Conservation (phyloP, 2,113 vertebrate genomes). For the Pteruthius melanotis region DNA sequence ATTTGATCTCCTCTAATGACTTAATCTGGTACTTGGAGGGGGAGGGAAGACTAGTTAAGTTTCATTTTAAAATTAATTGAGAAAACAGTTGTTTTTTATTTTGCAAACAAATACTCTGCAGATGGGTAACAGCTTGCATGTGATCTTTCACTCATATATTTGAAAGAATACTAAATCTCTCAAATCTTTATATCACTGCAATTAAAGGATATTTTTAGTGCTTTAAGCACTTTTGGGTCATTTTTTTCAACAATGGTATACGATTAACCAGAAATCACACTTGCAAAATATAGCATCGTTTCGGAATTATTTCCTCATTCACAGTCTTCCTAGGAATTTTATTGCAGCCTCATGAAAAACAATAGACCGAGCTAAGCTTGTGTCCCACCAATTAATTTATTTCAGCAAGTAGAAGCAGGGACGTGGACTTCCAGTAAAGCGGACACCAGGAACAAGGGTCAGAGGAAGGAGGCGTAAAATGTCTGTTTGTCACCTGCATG, state of each 20-base stretch:
- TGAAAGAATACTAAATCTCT: background rate
- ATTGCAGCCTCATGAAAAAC: background rate
- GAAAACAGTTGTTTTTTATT: background rate
- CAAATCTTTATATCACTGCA: background rate
- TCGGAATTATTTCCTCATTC: background rate
- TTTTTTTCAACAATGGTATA: background rate
- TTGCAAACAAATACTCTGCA: background rate
- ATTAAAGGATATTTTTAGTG: background rate
- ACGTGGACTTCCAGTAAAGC: background rate
- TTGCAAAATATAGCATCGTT: background rate
- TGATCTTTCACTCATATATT: background rate
- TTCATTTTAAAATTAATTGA: background rate
- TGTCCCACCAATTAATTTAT: background rate
- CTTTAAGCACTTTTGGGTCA: background rate
- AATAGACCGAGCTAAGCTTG: background rate
- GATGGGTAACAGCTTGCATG: background rate
- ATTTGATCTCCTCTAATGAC: background rate
- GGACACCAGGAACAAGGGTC: background rate
- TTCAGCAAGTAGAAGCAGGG: background rate
- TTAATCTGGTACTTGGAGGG: background rate
- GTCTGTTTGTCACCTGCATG: background rate
- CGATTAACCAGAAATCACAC: background rate
- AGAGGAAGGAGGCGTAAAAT: constrained; percentile 14
- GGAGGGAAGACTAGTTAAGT: background rate
- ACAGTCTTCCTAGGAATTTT: background rate